Base-by-base conservation (phyloP, 2,113 vertebrate species). In the Elanoides forficatus region DNA sequence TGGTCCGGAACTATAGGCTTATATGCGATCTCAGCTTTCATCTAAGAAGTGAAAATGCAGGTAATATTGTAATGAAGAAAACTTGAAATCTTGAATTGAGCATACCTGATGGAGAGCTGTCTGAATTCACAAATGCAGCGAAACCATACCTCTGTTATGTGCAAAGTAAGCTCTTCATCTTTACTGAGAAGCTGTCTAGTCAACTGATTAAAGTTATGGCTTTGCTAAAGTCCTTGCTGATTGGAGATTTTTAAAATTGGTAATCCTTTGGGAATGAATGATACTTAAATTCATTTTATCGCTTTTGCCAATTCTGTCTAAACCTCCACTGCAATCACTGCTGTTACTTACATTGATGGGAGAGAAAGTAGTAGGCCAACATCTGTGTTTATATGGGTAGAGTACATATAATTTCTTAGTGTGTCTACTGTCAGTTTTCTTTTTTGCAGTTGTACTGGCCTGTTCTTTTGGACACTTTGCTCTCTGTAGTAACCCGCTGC, bases 1-100 rank as follows among this genome's bases (percentile, higher is more conserved):
- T 25, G 27, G 1, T 13, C 32, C 75, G 72, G 26, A 68, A 2
- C 58, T 65, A 11, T 25, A 0, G 0, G 30, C 26, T 62, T 9
- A 34, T 34, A 32, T 52, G 34, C 3, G 1, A 19, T 15, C 47
- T 74, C 47, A 32, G 30, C 45, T 78, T 42, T 43, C 29, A 13
- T 5, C 38, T 70, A 13, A 26, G 58, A 47, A 30, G 13, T 30
- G 48, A 56, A 66, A 76, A 63, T 29, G 13, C 16, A 81, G n/a
- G 5, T 52, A 34, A 36, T 20, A 27, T 1, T 19, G 13, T 19
- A 27, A 48, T 26, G 56, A 55, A 43, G 40, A 40, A 48, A 60
- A 32, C 21, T 21, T 20, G 42, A 65, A 50, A 7, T 62, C 62
- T 25, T 82, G 43, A 75, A 15, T 1, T 45, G 87, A 47, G 30